A percentile compares a stretch with the other conserved stretches of the same genome.
These are phyloP conservation scores for Calypte anna DNA, from an alignment of 2,113 vertebrate genomes.

Conservation along the genomic window DNA sequence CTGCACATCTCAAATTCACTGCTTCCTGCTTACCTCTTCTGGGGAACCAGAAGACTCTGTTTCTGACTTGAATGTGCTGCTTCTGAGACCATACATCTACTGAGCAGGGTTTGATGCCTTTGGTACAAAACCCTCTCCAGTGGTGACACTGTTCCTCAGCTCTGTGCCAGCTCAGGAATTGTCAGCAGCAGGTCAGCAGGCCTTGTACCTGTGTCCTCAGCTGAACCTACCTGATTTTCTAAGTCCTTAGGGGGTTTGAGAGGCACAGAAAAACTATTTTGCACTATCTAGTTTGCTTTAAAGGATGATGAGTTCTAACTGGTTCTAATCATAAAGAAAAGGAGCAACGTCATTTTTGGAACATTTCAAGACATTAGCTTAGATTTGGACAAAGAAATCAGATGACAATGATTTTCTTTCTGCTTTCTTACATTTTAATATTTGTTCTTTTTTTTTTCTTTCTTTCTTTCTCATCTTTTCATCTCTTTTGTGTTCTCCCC, in stretches of 20 bases:
- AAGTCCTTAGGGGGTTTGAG: rapidly evolving
- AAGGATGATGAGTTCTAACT: not conserved
- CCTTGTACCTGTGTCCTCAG: rapidly evolving
- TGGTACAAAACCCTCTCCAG: not conserved
- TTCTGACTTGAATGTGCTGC: not conserved
- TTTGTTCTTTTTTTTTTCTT: not conserved
- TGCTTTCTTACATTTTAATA: not conserved
- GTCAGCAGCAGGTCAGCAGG: not conserved
- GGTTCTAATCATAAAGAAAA: not conserved
- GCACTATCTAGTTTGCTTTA: not conserved
- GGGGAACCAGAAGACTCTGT: not conserved
- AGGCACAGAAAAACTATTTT: not conserved
- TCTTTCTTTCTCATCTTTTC: not conserved
- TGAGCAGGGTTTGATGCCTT: not conserved
- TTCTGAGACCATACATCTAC: not conserved
- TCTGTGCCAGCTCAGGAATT: not conserved
- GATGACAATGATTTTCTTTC: not conserved
- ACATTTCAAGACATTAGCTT: not conserved
- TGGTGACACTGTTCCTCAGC: rapidly evolving
- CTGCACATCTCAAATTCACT: not conserved
- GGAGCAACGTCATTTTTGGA: not conserved
- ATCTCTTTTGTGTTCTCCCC: not conserved
- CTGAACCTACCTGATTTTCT: not conserved
- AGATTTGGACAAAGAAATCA: not conserved
- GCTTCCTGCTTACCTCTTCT: not conserved